phyloP scores from a whole-genome alignment of 2,113 vertebrate genomes.

The Panurus biarmicus region DNA sequence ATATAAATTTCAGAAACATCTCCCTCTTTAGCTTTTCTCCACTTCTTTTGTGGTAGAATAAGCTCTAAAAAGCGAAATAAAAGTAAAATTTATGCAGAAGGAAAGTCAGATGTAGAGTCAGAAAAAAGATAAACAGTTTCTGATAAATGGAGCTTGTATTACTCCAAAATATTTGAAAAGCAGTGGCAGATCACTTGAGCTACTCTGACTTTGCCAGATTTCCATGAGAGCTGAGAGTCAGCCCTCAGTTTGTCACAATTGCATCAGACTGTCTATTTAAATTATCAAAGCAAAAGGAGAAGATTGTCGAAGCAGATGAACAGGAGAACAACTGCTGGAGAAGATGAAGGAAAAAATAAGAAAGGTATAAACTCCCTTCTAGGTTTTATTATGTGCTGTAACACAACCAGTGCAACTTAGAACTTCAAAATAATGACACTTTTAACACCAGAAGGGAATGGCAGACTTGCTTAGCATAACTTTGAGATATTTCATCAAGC shows the following conservation, averaged over 20 bases:
- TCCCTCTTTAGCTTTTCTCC: neutral
- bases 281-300: neutral
- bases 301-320: no score
- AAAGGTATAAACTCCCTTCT: neutral
- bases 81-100: neutral
- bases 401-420: neutral
- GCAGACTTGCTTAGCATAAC: neutral
- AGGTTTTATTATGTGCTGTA: neutral
- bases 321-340: neutral
- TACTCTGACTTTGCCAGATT: neutral
- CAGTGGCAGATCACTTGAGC: neutral
- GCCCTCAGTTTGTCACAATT: neutral
- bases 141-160: neutral
- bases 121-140: neutral
- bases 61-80: neutral
- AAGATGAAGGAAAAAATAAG: neutral
- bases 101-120: neutral
- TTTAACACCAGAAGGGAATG: conserved; percentile 13
- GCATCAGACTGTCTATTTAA: neutral
- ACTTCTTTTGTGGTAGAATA: neutral
- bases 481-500: conserved; percentile 7
- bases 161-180: neutral
- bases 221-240: neutral
- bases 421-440: neutral
- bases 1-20: neutral